Evolutionary conservation across 1,140 invertebrate species (phyloP).

Genomic region (Macrostomum lignano): DNA sequence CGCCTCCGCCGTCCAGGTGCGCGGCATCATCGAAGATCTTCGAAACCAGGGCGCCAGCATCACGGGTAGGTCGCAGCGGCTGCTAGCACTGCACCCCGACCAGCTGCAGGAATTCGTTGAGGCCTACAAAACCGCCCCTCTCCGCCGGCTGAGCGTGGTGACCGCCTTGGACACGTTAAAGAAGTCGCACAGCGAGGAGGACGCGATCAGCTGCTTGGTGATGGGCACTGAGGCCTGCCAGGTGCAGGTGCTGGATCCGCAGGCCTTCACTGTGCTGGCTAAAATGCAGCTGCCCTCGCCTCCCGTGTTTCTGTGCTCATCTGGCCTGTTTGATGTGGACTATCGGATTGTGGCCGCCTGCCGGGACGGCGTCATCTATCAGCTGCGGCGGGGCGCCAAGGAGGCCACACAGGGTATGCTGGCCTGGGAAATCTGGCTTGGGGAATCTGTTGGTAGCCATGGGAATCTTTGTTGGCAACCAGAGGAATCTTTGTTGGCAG

Average conservation of each 20-base stretch:
- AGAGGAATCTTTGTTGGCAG: too few species aligned
- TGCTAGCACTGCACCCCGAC: background rate
- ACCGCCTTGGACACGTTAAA: conserved; percentile 45
- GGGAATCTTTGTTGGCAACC: too few species aligned
- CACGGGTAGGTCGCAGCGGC: background rate
- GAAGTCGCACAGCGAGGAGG: conserved; percentile 41
- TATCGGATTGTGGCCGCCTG: conserved; percentile 50
- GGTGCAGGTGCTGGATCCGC: conserved; percentile 53
- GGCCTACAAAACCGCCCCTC: conserved; percentile 1
- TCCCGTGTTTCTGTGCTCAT: conserved; percentile 43
- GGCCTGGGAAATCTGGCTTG: too few species aligned
- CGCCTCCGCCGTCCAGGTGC: too few species aligned
- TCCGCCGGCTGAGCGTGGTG: conserved; percentile 35
- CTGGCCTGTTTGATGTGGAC: conserved; percentile 61
- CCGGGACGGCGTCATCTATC: conserved; percentile 51
- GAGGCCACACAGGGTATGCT: conserved; percentile 3
- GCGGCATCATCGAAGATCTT: background rate
- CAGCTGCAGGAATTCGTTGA: conserved; percentile 1
- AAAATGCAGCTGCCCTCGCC: conserved; percentile 28
- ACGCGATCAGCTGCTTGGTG: conserved; percentile 48
- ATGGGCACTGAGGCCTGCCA: conserved; percentile 55
- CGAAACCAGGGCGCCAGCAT: background rate
- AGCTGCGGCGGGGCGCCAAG: conserved; percentile 37
- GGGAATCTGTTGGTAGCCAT: background rate
- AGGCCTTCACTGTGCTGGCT: conserved; percentile 43